Evolutionary conservation across 2,888 invertebrate species (phyloP), one percentile per base, ranked within the genome.

Genomic region (Drosophila prolongata): DNA sequence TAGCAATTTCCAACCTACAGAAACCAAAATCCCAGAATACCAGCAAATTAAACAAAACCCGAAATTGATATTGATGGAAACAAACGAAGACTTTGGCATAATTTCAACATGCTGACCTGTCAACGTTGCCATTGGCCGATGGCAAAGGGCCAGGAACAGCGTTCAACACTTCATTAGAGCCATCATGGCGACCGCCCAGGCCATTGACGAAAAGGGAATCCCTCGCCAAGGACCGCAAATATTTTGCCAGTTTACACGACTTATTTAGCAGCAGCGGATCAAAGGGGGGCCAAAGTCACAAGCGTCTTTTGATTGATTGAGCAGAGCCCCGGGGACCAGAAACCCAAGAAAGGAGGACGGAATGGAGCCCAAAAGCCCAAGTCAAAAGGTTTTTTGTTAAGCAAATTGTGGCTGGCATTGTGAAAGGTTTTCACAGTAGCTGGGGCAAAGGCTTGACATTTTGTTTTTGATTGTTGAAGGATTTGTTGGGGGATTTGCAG

Each of bases 341-440:
- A 27, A 27, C 24, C 34, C 56, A 46, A 52, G 52, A 19, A 40
- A 34, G 24, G 42, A 27, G 14, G 10, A 46, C 34, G 16, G 14
- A 11, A n/a, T 19, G 40, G 55, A 14, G 47, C 19, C 64, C 24
- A 49, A 69, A 57, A 47, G 73, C 43, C 55, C 14, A 74, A 80
- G 84, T 88, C 89, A 88, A 86, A 84, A 88, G 87, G 79, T 76
- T 87, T 84, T 85, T 87, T 79, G 87, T 87, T 89, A 77, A 87
- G 67, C 85, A 89, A 85, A 88, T 82, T 84, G 87, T 79, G 74
- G 60, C 37, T 60, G 59, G 67, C 67, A 64, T 76, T 77, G 79
- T 79, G 53, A 78, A 76, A 76, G 85, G 84, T 76, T 80, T 16
- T 8, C 35, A 1, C 1, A n/a, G 9, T 34, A 46, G 16, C 52